Conservation (phyloP, 2,113 vertebrate species). For the Callipepla californica region DNA sequence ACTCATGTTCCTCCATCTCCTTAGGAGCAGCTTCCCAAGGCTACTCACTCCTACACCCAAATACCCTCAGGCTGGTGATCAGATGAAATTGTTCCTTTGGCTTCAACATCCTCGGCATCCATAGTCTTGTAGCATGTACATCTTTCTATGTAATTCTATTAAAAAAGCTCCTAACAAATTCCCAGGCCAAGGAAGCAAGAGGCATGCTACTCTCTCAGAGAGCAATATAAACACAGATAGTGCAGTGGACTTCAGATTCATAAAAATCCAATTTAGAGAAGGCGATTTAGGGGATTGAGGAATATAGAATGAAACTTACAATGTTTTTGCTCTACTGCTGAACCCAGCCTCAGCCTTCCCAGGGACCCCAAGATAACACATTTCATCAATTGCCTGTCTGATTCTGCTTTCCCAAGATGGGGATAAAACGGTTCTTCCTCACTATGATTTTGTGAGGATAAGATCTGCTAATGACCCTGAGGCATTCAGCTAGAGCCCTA, state of each 20-base stretch:
- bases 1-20: not conserved
- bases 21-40: not conserved
- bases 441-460: not conserved
- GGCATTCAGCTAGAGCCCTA: not conserved
- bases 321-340: not conserved
- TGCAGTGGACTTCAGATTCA: not conserved
- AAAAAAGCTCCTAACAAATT: not conserved
- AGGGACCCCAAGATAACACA: not conserved
- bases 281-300: conserved; percentile 8
- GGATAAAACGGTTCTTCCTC: not conserved
- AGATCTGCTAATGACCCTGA: not conserved
- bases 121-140: fast-evolving
- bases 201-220: not conserved
- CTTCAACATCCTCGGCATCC: not conserved
- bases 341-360: not conserved
- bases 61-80: not conserved
- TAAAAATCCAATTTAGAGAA: conserved; percentile 8
- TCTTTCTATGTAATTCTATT: not conserved
- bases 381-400: not conserved
- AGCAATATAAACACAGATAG: not conserved
- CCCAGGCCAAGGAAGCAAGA: not conserved
- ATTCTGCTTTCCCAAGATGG: not conserved
- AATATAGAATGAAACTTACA: not conserved
- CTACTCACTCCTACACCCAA: not conserved
- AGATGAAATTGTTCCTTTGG: not conserved